These are phyloP conservation scores for Urocynchramus pylzowi DNA, from an alignment of 2,113 vertebrate species.

Conservation along the genomic window DNA sequence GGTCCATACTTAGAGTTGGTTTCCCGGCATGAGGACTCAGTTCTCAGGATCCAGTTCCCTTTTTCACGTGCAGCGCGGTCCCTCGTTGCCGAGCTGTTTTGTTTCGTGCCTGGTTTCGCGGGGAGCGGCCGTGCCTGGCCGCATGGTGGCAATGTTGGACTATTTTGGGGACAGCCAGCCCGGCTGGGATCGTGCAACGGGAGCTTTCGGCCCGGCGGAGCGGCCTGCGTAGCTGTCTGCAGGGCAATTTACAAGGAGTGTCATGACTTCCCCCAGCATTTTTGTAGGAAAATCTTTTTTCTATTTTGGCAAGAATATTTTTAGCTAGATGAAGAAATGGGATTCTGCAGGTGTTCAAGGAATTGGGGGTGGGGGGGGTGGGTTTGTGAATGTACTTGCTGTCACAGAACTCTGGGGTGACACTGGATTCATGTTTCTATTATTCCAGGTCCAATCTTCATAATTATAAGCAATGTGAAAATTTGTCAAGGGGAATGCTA, in stretches of 20 bases:
- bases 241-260: not conserved
- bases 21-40: not conserved
- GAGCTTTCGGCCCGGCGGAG: not conserved
- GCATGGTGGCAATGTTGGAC: constrained; percentile 64
- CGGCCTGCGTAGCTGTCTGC: not conserved
- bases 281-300: constrained; percentile 56
- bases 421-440: not conserved
- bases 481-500: not conserved
- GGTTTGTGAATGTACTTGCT: not conserved
- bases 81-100: not conserved
- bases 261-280: not conserved
- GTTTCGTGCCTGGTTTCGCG: not conserved
- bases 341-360: not conserved
- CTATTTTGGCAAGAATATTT: constrained; percentile 57
- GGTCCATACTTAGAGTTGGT: not conserved
- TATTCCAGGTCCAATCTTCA: not conserved
- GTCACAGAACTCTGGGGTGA: not conserved
- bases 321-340: constrained; percentile 28
- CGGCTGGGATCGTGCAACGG: not conserved
- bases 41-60: not conserved
- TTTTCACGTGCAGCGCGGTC: not conserved
- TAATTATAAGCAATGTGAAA: constrained; percentile 10
- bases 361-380: not conserved
- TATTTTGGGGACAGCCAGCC: not conserved
- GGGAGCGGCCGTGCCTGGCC: not conserved